Conservation (phyloP, 2,113 vertebrate species). For the Octodon degus region DNA sequence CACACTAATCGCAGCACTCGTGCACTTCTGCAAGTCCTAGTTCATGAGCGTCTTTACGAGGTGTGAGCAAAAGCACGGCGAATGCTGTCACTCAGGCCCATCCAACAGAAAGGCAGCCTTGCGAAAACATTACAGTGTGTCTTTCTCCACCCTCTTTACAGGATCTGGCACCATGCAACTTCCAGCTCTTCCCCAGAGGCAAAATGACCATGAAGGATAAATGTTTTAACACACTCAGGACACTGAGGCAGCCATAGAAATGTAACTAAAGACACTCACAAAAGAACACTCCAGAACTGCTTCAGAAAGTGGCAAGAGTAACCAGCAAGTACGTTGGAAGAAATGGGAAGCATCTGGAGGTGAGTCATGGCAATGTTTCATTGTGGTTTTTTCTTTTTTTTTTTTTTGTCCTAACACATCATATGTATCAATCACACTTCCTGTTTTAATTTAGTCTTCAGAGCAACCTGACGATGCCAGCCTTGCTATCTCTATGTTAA, state of each 20-base stretch:
- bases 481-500: not conserved
- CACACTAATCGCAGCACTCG: not conserved
- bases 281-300: not conserved
- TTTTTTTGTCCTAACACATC: not conserved
- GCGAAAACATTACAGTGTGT: not conserved
- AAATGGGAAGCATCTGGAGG: not conserved
- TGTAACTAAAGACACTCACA: not conserved
- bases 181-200: not conserved
- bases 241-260: not conserved
- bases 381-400: not conserved
- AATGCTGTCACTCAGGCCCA: not conserved
- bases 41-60: not conserved
- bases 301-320: not conserved
- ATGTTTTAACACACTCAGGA: not conserved
- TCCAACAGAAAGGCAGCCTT: not conserved
- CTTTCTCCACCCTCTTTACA: not conserved
- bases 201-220: not conserved
- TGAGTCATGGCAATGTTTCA: not conserved
- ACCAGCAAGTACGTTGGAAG: not conserved
- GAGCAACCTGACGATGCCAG: not conserved
- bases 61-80: not conserved
- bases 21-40: not conserved
- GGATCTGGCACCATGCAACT: not conserved
- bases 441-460: not conserved
- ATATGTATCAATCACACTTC: not conserved